These are phyloP conservation scores for Lipophrys pholis DNA, from an alignment of 2,113 vertebrate genomes.

Conservation along the genomic window DNA sequence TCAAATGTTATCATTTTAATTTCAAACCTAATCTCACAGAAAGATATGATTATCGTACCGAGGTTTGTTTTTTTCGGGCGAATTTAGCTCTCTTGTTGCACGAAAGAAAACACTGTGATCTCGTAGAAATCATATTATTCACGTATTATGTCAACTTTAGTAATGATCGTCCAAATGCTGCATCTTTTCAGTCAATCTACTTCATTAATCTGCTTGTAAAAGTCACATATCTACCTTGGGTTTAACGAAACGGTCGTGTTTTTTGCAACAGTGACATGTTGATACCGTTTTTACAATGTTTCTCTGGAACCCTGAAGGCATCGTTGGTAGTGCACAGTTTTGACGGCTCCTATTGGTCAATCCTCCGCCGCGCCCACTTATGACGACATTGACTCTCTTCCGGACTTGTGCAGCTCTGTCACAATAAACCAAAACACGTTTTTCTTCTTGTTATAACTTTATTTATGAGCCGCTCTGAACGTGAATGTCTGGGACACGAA, in stretches of 20 bases:
- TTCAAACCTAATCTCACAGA: not conserved
- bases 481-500: too few relatives aligned
- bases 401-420: constrained; percentile 9
- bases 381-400: constrained; percentile 54
- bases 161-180: not conserved
- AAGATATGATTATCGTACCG: too few relatives aligned
- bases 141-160: too few relatives aligned
- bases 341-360: constrained; percentile 61
- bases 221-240: not conserved
- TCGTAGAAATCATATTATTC: too few relatives aligned
- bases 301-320: not conserved
- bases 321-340: constrained; percentile 21
- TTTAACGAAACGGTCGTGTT: not conserved
- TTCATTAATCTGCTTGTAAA: not conserved
- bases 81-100: not conserved
- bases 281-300: not conserved
- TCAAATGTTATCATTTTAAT: not conserved
- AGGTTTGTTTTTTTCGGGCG: too few relatives aligned
- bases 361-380: constrained; percentile 58
- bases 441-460: too few relatives aligned
- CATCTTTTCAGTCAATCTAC: rapidly evolving
- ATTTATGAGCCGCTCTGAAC: too few relatives aligned
- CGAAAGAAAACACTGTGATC: too few relatives aligned
- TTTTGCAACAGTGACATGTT: not conserved
- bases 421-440: not conserved